These are phyloP conservation scores for Bicyclus anynana DNA, from an alignment of 1,140 invertebrate species.

Conservation along the genomic window DNA sequence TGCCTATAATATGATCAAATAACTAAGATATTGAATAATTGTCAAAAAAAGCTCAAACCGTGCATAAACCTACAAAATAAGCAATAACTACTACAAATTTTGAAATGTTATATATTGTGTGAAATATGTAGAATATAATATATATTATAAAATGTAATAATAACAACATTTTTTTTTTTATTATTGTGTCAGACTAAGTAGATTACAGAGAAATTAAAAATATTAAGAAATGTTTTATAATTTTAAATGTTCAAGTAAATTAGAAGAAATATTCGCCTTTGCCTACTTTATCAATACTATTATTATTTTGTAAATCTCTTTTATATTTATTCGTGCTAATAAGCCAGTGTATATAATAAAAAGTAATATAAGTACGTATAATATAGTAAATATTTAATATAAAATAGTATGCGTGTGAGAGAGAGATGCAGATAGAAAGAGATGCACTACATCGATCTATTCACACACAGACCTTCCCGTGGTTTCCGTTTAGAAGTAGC, in stretches of 20 bases:
- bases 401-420: slow-evolving; percentile 58
- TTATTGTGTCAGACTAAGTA: too few species aligned
- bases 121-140: too few species aligned
- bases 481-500: slow-evolving; percentile 60
- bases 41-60: slow-evolving; percentile 22
- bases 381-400: slow-evolving; percentile 29
- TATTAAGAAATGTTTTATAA: not conserved
- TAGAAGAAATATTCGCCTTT: not conserved
- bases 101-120: too few species aligned
- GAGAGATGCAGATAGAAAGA: slow-evolving; percentile 67
- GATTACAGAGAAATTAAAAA: not conserved
- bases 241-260: not conserved
- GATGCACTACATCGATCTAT: slow-evolving; percentile 72
- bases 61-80: slow-evolving; percentile 13
- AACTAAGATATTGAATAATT: too few species aligned
- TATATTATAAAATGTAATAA: too few species aligned
- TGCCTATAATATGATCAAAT: too few species aligned
- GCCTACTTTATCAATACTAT: too few species aligned
- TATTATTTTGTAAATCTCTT: not conserved
- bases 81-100: not conserved
- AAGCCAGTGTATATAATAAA: slow-evolving; percentile 22
- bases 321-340: slow-evolving; percentile 16
- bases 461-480: slow-evolving; percentile 68
- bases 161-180: too few species aligned
- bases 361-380: slow-evolving; percentile 35